These are phyloP conservation scores for Stigmatopora nigra DNA, from an alignment of 2,113 vertebrate species.

Conservation along the genomic window DNA sequence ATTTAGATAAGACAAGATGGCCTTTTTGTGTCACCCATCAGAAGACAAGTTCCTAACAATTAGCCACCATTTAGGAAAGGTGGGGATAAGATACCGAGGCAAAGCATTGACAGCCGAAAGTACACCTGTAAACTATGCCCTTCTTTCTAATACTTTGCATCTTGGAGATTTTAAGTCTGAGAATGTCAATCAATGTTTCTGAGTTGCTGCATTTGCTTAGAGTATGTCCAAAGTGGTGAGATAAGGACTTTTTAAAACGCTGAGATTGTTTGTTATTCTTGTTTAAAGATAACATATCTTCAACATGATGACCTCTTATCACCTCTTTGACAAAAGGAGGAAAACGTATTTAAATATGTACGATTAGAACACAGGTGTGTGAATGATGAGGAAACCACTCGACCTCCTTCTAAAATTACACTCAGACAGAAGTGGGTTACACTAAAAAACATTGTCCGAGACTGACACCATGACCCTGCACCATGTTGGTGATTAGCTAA, in stretches of 20 bases:
- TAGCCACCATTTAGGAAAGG: conserved; percentile 10
- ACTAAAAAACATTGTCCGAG: neutral
- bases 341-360: neutral
- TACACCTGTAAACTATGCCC: conserved; percentile 7
- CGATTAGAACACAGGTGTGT: neutral
- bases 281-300: conserved; percentile 8
- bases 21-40: conserved; percentile 26
- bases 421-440: conserved; percentile 14
- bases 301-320: neutral
- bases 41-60: conserved; percentile 27
- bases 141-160: neutral
- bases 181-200: neutral
- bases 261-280: conserved; percentile 1
- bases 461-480: neutral
- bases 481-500: conserved; percentile 1
- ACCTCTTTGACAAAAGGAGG: conserved; percentile 7
- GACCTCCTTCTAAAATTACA: conserved; percentile 48
- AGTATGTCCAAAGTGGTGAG: neutral
- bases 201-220: neutral
- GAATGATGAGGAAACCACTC: conserved; percentile 10
- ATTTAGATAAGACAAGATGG: conserved; percentile 29
- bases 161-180: neutral
- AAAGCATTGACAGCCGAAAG: conserved; percentile 11
- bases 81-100: conserved; percentile 20
- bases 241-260: conserved; percentile 1